Evolutionary conservation across 2,888 invertebrate species (phyloP), one percentile per base, ranked within the genome.

Genomic region (Xiphydria camelus): DNA sequence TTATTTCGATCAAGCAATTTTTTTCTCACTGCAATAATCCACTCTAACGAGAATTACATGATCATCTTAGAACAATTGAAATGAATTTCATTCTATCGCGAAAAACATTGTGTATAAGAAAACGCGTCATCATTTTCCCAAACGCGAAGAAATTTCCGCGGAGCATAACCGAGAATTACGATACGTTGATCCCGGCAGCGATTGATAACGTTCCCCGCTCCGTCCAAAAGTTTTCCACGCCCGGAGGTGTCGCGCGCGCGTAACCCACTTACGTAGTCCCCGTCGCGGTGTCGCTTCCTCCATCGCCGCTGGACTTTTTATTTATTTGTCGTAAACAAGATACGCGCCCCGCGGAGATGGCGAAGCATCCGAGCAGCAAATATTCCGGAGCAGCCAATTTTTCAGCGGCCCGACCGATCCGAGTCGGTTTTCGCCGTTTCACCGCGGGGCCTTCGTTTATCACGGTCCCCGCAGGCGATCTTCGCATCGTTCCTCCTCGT

Each of bases 231-330:
- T 52, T 49, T 41, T 41, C 37, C 19, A 44, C 36, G 53, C 53
- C 53, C 40, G 47, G 49, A 47, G 53, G 53, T 56, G 48, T 52
- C 38, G 45, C 35, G n/a, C n/a, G n/a, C n/a, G n/a, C 36, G 44
- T 56, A 56, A 56, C 54, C 52, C 52, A 50, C 46, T 54, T 56
- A 50, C 26, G 23, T 34, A 37, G 36, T 20, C 31, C 38, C 32
- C 29, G 15, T 4, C 4, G 2, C 12, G 15, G 9, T 12, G 15
- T 4, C 22, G 21, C 22, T n/a, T 23, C 23, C n/a, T 21, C 38
- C 17, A 15, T 38, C 35, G 18, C 17, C 17, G 23, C 39, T 7
- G 15, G 37, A 26, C 41, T 48, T 51, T 48, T 48, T 48, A 55
- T 53, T 53, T 55, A 51, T 55, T 48, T 49, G 21, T 35, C 47